phyloP scores from a whole-genome alignment of 2,888 invertebrate genomes.

The Aspidiotus rigidus region DNA sequence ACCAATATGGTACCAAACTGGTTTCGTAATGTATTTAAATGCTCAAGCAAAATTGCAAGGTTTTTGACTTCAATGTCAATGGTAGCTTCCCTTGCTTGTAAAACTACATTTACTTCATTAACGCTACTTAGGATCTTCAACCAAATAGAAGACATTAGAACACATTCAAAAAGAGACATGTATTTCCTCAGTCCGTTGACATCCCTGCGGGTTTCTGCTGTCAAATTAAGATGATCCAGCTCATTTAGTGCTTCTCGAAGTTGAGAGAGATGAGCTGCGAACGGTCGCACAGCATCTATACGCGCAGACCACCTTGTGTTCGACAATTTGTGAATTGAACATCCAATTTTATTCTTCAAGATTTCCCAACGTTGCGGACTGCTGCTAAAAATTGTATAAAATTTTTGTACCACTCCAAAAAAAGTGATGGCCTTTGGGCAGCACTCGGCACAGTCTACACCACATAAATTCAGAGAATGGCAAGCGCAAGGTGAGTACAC shows the following conservation, averaged over 20 bases:
- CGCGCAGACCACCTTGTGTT: background rate
- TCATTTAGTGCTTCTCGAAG: background rate
- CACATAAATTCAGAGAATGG: constrained; percentile 34
- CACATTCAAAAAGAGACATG: constrained; percentile 17
- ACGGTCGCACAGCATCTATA: background rate
- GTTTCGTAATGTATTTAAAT: constrained; percentile 8
- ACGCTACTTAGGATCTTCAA: constrained; percentile 24
- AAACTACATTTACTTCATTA: constrained; percentile 17
- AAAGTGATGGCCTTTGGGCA: constrained; percentile 33
- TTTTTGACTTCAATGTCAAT: constrained; percentile 10
- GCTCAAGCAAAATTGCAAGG: background rate
- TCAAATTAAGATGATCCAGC: constrained; percentile 5
- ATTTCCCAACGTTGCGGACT: constrained; percentile 36
- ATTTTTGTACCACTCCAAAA: constrained; percentile 35
- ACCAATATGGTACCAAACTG: constrained; percentile 10
- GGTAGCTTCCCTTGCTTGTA: constrained; percentile 14
- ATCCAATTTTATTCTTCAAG: constrained; percentile 32
- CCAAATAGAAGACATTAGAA: constrained; percentile 25
- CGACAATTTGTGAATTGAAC: background rate
- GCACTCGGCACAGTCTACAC: constrained; percentile 29
- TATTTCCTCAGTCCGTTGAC: constrained; percentile 16
- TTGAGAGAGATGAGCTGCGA: background rate
- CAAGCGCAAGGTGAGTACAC: constrained; percentile 34
- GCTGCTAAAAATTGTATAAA: constrained; percentile 33
- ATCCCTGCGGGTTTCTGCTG: constrained; percentile 5